phyloP scores from a whole-genome alignment of 2,113 vertebrate species.

The Hystrix brachyura region DNA sequence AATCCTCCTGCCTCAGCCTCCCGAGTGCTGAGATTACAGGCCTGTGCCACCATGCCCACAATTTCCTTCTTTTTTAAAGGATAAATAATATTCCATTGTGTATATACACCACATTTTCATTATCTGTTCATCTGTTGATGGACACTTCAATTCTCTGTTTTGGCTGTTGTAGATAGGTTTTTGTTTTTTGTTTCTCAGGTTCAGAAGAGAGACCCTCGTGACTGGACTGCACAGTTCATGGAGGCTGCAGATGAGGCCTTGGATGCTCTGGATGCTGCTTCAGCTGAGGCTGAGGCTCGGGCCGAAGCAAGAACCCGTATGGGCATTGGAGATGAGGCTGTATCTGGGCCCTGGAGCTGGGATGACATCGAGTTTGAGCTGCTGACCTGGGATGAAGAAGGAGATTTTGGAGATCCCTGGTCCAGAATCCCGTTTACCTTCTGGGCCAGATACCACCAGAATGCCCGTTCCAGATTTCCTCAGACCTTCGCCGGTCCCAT shows the following conservation, averaged over 20 bases:
- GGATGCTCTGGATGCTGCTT: conserved; percentile 83
- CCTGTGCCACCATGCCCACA: too few relatives aligned
- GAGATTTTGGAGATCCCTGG: conserved; percentile 83
- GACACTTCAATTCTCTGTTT: not conserved
- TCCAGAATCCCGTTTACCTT: conserved; percentile 83
- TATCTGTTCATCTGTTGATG: not conserved
- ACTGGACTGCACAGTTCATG: conserved; percentile 84
- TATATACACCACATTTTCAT: not conserved
- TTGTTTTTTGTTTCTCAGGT: conserved; percentile 74
- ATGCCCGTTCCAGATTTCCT: conserved; percentile 81
- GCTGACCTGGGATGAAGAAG: conserved; percentile 84
- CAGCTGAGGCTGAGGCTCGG: conserved; percentile 81
- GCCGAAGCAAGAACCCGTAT: conserved; percentile 82
- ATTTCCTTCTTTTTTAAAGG: not conserved
- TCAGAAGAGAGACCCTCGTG: conserved; percentile 83
- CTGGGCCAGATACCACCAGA: conserved; percentile 84
- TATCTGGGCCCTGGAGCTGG: conserved; percentile 84
- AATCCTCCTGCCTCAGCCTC: too few relatives aligned
- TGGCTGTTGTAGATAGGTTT: not conserved
- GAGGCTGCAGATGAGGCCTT: conserved; percentile 83
- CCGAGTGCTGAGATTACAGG: too few relatives aligned
- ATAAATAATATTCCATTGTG: not conserved
- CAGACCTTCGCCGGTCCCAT: conserved; percentile 80
- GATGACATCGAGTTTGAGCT: conserved; percentile 85
- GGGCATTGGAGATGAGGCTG: conserved; percentile 83